Evolutionary conservation across 2,888 invertebrate species (phyloP).

Genomic region (Leucania comma): DNA sequence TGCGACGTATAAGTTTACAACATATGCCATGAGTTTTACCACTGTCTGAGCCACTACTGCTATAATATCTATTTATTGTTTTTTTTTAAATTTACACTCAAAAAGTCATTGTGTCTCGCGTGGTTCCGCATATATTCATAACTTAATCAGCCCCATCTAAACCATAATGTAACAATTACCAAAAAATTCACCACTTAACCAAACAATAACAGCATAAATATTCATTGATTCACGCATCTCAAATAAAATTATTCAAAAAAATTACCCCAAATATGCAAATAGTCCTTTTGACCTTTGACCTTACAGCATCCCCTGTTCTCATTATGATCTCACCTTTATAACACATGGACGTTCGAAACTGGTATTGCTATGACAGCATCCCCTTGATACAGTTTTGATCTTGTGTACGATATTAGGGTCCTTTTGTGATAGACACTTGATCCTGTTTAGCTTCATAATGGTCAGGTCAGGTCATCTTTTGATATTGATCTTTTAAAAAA

Average conservation of each 20-base stretch:
- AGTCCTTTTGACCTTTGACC: slow-evolving; percentile 65
- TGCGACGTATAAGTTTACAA: too few species aligned
- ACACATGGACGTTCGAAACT: slow-evolving; percentile 57
- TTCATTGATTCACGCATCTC: slow-evolving; percentile 23
- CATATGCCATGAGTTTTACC: too few species aligned
- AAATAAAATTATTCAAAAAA: slow-evolving; percentile 45
- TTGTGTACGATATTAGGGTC: slow-evolving; percentile 54
- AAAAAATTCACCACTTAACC: slow-evolving; percentile 2
- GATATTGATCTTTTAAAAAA: too few species aligned
- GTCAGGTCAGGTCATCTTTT: background rate
- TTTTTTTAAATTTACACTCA: too few species aligned
- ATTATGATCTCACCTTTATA: slow-evolving; percentile 71
- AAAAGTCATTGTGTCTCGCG: too few species aligned
- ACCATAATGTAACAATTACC: background rate
- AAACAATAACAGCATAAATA: slow-evolving; percentile 37
- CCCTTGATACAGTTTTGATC: slow-evolving; percentile 78
- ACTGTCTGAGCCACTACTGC: too few species aligned
- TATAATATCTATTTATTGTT: too few species aligned
- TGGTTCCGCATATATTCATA: background rate
- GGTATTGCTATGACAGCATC: slow-evolving; percentile 66
- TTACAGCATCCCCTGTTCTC: slow-evolving; percentile 80
- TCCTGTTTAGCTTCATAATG: background rate
- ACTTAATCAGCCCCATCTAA: background rate
- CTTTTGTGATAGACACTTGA: slow-evolving; percentile 23
- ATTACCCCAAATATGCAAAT: slow-evolving; percentile 66